A percentile compares a stretch with the other conserved stretches of the same genome.
Evolutionary conservation across 1,140 invertebrate genomes (phyloP).

Genomic region (Lordiphosa clarofinis): DNA sequence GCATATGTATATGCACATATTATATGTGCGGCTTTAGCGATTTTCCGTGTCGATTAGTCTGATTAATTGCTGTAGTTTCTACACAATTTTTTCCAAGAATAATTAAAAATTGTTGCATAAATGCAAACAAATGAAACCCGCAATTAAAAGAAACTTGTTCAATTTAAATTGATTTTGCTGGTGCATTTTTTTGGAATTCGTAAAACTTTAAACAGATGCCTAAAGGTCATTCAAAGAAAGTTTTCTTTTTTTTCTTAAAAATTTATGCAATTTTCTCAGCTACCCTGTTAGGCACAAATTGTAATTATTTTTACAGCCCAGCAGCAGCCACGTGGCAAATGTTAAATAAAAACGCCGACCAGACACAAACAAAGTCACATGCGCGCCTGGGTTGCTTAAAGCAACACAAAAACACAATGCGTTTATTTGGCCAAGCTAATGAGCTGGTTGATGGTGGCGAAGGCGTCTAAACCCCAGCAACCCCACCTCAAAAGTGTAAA

Average conservation of each 20-base stretch:
- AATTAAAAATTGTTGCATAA: slow-evolving; percentile 26
- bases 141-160: slow-evolving; percentile 28
- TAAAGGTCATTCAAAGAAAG: too few relatives aligned
- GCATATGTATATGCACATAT: neutral
- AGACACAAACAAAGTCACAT: slow-evolving; percentile 14
- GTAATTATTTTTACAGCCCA: slow-evolving; percentile 32
- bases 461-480: slow-evolving; percentile 7
- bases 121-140: slow-evolving; percentile 5
- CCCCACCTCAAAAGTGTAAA: slow-evolving; percentile 5
- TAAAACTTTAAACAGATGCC: too few relatives aligned
- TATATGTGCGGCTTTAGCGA: slow-evolving; percentile 4
- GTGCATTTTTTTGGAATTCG: too few relatives aligned
- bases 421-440: slow-evolving; percentile 66
- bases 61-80: slow-evolving; percentile 33
- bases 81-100: slow-evolving; percentile 27
- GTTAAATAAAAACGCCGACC: slow-evolving; percentile 27
- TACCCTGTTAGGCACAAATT: slow-evolving; percentile 8
- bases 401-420: slow-evolving; percentile 22
- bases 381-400: neutral
- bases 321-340: slow-evolving; percentile 33
- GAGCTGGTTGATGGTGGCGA: slow-evolving; percentile 35
- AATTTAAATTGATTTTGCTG: slow-evolving; percentile 10
- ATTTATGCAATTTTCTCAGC: too few relatives aligned
- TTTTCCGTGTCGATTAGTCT: slow-evolving; percentile 23
- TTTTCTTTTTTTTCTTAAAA: too few relatives aligned